Evolutionary conservation across 2,797 vertebrate species (phyloP).

Genomic region (Intellagama lesueurii): DNA sequence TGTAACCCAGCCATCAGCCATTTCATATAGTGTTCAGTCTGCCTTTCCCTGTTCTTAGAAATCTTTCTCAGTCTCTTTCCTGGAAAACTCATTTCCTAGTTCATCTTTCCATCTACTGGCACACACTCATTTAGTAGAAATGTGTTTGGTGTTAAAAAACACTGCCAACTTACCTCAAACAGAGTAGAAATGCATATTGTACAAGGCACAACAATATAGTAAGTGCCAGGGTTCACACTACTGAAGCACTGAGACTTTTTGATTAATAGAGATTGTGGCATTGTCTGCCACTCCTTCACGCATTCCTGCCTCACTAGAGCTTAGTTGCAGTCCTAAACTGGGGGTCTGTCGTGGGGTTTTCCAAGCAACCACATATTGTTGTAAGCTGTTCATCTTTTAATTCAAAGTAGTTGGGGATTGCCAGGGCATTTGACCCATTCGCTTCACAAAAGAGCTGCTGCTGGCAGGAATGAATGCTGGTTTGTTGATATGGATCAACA

Average conservation of each 20-base stretch:
- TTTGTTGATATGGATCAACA: neutral
- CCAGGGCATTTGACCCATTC: neutral
- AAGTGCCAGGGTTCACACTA: neutral
- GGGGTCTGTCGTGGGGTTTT: neutral
- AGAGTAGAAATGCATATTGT: neutral
- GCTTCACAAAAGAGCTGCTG: neutral
- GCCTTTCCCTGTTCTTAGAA: neutral
- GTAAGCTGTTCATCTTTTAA: neutral
- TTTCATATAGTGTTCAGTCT: neutral
- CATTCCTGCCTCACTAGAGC: neutral
- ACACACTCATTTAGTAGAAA: neutral
- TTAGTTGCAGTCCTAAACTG: neutral
- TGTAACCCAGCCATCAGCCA: neutral
- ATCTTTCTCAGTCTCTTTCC: neutral
- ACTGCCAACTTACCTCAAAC: neutral
- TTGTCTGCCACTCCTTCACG: neutral
- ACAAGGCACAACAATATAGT: neutral
- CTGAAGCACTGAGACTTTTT: neutral
- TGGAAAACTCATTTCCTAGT: neutral
- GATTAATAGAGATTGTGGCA: neutral
- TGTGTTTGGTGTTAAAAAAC: neutral
- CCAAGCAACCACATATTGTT: neutral
- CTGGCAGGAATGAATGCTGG: neutral
- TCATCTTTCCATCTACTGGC: too few species aligned
- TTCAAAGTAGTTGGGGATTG: neutral